These are phyloP conservation scores for Sinhomidia bicolor DNA, from an alignment of 2,888 invertebrate species.

Conservation along the genomic window DNA sequence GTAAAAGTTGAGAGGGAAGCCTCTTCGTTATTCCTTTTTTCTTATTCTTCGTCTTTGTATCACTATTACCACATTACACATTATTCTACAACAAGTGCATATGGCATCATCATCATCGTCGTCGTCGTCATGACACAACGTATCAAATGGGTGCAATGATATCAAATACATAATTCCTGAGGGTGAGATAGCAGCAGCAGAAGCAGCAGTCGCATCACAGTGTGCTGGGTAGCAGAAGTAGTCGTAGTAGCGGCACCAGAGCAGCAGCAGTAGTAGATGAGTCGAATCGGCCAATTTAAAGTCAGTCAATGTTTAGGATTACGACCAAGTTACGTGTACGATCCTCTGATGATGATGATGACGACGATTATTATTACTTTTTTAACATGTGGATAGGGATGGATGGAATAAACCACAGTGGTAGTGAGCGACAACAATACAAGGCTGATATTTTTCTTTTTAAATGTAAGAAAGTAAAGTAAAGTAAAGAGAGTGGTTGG, in stretches of 20 bases:
- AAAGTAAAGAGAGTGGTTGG: background rate
- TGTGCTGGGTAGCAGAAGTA: background rate
- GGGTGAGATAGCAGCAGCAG: background rate
- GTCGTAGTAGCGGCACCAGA: background rate
- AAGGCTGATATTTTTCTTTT: background rate
- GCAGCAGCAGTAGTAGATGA: slow-evolving; percentile 44
- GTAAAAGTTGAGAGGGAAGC: slow-evolving; percentile 71
- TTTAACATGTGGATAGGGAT: background rate
- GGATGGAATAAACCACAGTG: background rate
- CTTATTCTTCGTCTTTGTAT: background rate
- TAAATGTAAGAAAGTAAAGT: background rate
- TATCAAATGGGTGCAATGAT: slow-evolving; percentile 61
- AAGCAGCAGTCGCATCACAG: no score
- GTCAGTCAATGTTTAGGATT: slow-evolving; percentile 59
- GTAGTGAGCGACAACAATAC: background rate
- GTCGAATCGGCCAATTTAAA: slow-evolving; percentile 70
- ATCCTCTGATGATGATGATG: background rate
- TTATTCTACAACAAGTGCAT: slow-evolving; percentile 19
- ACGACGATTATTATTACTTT: background rate
- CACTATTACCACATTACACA: background rate
- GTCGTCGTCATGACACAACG: background rate
- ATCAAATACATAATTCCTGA: background rate
- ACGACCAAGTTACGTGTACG: background rate
- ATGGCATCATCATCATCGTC: background rate
- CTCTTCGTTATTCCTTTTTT: slow-evolving; percentile 54